Base-by-base conservation (phyloP, 1,140 invertebrate species). In the Drosophila lowei region DNA sequence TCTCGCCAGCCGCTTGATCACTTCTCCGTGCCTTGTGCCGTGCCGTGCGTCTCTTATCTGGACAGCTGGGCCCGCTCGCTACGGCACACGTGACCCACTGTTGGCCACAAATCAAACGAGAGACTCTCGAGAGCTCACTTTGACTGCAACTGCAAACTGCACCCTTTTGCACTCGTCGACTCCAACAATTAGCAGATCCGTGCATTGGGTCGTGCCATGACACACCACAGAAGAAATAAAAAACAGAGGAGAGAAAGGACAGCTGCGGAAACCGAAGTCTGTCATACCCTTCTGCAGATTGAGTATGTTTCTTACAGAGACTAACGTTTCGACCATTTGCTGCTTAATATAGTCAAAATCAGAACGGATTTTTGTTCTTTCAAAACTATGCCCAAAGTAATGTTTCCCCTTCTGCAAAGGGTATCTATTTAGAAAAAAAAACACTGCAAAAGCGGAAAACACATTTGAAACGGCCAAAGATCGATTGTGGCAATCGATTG, bases 401-500 rank as follows among this genome's bases (percentile, higher is more conserved):
- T 21, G 11, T 21, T 23, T 21, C 13, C 4, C 16, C 11, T 8
- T 11, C 18, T 13, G 30, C 0, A 38, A 11, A 38, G 34, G 11
- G 34, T 11, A 38, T 38, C 34, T 13, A 1, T 5, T 2, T 3
- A 38, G n/a, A 38, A 34, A 34, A 9, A 11, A 38, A 11, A 38
- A 11, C 2, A 11, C 34, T 38, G 3, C 3, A 4, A 38, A 34
- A 52, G 28, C 9, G 16, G 11, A 44, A 71, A 53, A 48, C 66
- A 72, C 67, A 72, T 23, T 63, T 44, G 25, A 62, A 72, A 34
- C 57, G 65, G 57, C 58, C 53, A 76, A 42, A 77, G 60, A 86
- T 85, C 80, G 77, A 85, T 80, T 80, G 65, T 60, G 44, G 47
- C 81, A 77, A 86, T 85, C 80, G 80, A 85, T 81, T 85, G 68